Base-by-base conservation (phyloP, 2,113 vertebrate species). In the Lipotes vexillifer region DNA sequence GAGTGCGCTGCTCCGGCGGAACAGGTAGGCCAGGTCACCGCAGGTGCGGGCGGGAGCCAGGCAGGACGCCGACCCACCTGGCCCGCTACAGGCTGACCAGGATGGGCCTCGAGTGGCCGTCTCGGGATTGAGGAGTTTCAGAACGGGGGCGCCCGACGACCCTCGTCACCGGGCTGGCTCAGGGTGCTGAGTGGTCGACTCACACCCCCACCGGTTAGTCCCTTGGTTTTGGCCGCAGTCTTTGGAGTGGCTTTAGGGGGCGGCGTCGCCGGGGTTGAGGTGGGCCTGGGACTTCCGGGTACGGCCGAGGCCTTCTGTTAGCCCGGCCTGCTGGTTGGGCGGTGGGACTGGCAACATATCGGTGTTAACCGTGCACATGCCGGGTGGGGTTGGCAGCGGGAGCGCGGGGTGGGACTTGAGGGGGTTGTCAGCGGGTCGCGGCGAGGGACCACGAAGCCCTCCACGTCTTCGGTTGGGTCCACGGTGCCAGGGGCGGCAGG, bases 341-440 rank as follows among this genome's bases (percentile, higher is more conserved):
- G 36, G n/a, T 83, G 0, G 83, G 12, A 4, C 5, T 25, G 97
- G 83, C 6, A 99, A 96, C 2, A 96, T 90, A 46, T 99, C 99
- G 0, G 99, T 96, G 97, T 99, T 99, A 5, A 98, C 98, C 99
- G 99, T 99, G 97, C 99, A 99, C 94, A 99, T 98, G 2, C 99
- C 99, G 0, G 99, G 98, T 15, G 99, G 99, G 6, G 99, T 98
- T 0, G 99, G 99, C 65, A 99, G 92, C 0, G 99, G 99, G 3
- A 98, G 99, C 0, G 98, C 5, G 2, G 29, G n/a, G 27, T 29
- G 98, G 61, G 99, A 99, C 88, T 98, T 99, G 75, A 99, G 96
- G 0, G 98, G 98, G 23, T 98, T 98, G 99, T 99, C 4, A 98
- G 98, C 0, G 98, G 99, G 98, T 99, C 99, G 0, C 95, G 97